Evolutionary conservation across 2,888 invertebrate genomes (phyloP).

Genomic region (Laothoe populi): DNA sequence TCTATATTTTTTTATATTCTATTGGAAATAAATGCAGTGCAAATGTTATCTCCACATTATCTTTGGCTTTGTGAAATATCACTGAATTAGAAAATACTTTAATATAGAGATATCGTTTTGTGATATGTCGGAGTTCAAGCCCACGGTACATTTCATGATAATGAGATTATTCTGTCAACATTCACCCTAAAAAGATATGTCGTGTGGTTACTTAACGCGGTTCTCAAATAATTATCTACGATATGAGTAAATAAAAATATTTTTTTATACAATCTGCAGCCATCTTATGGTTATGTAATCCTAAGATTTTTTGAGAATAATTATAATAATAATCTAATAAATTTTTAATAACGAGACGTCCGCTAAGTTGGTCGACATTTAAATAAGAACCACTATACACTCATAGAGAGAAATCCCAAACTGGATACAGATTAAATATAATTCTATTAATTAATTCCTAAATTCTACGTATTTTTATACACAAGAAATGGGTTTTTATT

Average conservation of each 20-base stretch:
- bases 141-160: conserved; percentile 50
- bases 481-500: conserved; percentile 76
- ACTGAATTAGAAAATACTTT: conserved; percentile 73
- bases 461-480: conserved; percentile 78
- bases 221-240: conserved; percentile 73
- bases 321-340: conserved; percentile 82
- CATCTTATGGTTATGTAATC: conserved; percentile 81
- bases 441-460: conserved; percentile 82
- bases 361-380: conserved; percentile 84
- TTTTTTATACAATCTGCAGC: conserved; percentile 80
- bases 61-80: conserved; percentile 84
- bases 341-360: conserved; percentile 83
- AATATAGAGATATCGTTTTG: conserved; percentile 65
- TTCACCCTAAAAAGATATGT: conserved; percentile 80
- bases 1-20: conserved; percentile 43
- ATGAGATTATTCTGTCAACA: conserved; percentile 48
- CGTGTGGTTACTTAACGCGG: conserved; percentile 62
- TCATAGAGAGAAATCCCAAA: conserved; percentile 85
- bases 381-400: conserved; percentile 84
- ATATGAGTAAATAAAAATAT: conserved; percentile 78
- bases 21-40: conserved; percentile 69
- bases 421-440: conserved; percentile 83
- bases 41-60: conserved; percentile 66
- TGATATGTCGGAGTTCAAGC: conserved; percentile 73
- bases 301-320: conserved; percentile 77